phyloP scores from a whole-genome alignment of 2,113 vertebrate species.

The Ageneiosus marmoratus region DNA sequence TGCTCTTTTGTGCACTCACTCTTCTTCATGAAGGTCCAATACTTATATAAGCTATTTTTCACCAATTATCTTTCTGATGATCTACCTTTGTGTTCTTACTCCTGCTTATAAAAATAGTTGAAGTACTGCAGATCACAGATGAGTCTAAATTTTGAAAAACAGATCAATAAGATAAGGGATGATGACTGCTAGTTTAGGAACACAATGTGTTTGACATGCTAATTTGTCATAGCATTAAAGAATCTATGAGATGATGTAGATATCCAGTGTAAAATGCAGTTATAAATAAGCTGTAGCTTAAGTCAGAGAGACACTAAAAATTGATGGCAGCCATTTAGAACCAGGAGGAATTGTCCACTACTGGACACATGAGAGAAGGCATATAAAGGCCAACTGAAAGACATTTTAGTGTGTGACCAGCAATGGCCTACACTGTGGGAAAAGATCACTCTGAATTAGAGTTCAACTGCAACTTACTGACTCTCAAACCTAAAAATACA shows the following conservation, averaged over 20 bases:
- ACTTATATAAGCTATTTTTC: slow-evolving; percentile 1
- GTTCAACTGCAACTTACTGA: neutral
- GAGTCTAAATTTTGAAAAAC: neutral
- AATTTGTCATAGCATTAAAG: neutral
- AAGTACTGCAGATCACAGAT: neutral
- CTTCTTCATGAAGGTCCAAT: slow-evolving; percentile 14
- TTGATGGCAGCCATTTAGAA: slow-evolving; percentile 13
- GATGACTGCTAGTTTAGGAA: neutral
- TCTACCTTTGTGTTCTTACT: neutral
- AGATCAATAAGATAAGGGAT: neutral
- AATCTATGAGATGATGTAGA: slow-evolving; percentile 2
- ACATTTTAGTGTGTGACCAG: neutral
- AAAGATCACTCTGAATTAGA: slow-evolving; percentile 6
- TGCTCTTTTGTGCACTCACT: slow-evolving; percentile 26
- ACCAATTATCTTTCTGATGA: neutral
- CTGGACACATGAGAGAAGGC: neutral
- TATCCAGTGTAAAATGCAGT: neutral
- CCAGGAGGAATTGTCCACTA: slow-evolving; percentile 6
- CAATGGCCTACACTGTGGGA: slow-evolving; percentile 2
- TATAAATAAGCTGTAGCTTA: neutral
- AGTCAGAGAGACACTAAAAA: slow-evolving; percentile 13
- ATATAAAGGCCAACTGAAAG: neutral
- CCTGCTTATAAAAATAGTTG: neutral
- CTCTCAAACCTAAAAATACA: neutral
- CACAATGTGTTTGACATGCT: neutral